A percentile compares a stretch with the other conserved stretches of the same genome.
Evolutionary conservation across 2,797 vertebrate species (phyloP).

Genomic region (Yasuhikotakia modesta): DNA sequence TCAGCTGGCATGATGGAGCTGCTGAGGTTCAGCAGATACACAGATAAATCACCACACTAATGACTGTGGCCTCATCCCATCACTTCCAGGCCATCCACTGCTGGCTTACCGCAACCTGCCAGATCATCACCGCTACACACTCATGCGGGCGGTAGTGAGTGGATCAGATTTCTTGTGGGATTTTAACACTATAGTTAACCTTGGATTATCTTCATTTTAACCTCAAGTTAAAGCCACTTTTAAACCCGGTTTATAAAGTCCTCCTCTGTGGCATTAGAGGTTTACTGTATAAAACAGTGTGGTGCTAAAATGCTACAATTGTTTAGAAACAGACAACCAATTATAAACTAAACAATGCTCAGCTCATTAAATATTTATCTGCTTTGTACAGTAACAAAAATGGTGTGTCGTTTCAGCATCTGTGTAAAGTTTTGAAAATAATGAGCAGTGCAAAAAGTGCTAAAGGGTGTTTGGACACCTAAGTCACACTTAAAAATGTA

Average conservation of each 20-base stretch:
- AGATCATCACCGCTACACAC: conserved; percentile 25
- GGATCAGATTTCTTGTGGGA: not conserved
- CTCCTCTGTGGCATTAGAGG: not conserved
- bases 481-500: not conserved
- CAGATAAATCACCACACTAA: conserved; percentile 64
- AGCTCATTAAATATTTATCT: not conserved
- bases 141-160: not conserved
- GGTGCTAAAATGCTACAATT: not conserved
- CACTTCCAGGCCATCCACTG: conserved; percentile 33
- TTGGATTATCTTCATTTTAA: not conserved
- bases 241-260: not conserved
- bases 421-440: not conserved
- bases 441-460: not conserved
- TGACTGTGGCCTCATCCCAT: conserved; percentile 45
- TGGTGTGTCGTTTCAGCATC: not conserved
- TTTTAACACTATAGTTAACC: conserved; percentile 20
- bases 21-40: conserved; percentile 54
- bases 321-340: conserved; percentile 4
- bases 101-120: not conserved
- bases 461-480: not conserved
- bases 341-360: not conserved
- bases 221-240: not conserved
- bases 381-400: not conserved
- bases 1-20: conserved; percentile 55
- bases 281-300: not conserved